Percentiles rank a stretch among this genome's conserved stretches.
Evolutionary conservation across 2,888 invertebrate species (phyloP).

Genomic region (Cheiracanthium punctorium): DNA sequence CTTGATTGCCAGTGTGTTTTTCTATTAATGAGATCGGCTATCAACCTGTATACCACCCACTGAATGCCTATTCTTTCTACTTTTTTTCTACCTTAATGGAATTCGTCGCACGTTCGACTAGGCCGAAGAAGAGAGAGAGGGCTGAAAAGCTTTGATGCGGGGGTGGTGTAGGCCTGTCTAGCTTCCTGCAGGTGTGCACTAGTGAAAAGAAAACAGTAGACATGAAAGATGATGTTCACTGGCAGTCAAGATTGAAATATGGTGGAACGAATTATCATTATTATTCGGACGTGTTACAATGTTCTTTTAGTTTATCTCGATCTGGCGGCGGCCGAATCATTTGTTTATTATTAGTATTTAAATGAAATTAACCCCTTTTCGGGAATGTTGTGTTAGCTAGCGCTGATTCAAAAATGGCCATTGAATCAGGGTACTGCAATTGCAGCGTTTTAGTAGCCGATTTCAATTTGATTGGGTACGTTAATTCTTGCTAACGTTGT

Average conservation of each 20-base stretch:
- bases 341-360: no score
- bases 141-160: no score
- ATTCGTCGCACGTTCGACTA: not conserved
- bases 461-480: no score
- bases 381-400: no score
- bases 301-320: not conserved
- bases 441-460: no score
- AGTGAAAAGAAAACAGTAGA: no score
- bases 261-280: not conserved
- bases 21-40: not conserved
- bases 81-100: not conserved
- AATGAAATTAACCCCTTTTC: no score
- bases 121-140: not conserved
- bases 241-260: not conserved
- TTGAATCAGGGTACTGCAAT: no score
- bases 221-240: not conserved
- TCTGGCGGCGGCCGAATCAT: no score
- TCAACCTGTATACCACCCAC: not conserved
- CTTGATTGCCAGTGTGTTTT: not conserved
- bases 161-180: not conserved
- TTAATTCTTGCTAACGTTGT: no score
- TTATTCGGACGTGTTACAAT: not conserved
- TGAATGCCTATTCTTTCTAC: not conserved
- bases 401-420: no score
- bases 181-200: conserved; percentile 2